Evolutionary conservation across 2,113 vertebrate species (phyloP).

Genomic region (Tichodroma muraria): DNA sequence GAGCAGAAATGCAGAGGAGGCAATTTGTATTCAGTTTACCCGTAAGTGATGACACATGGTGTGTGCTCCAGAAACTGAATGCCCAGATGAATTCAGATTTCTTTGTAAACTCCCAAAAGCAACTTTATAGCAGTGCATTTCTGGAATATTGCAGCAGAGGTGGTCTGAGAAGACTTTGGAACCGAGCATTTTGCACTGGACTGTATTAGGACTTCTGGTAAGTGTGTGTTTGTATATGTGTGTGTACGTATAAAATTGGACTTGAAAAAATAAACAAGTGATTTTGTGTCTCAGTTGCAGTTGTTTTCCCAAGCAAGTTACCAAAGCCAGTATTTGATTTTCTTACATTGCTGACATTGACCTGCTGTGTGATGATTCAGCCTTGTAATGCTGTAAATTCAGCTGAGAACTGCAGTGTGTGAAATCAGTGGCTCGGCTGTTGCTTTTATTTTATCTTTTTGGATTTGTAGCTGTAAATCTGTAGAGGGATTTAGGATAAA

Average conservation of each 20-base stretch:
- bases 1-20: slow-evolving; percentile 6
- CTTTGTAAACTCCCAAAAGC: not conserved
- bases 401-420: not conserved
- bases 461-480: not conserved
- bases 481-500: not conserved
- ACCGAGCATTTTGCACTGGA: not conserved
- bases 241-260: not conserved
- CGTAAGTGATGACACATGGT: not conserved
- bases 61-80: not conserved
- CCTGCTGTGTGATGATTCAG: not conserved
- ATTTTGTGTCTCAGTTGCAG: not conserved
- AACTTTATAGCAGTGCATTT: not conserved
- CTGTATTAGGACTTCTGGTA: not conserved
- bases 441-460: not conserved
- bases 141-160: not conserved
- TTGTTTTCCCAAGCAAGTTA: not conserved
- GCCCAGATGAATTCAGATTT: not conserved
- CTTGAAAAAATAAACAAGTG: not conserved
- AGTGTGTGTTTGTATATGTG: not conserved
- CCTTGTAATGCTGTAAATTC: not conserved
- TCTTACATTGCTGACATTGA: not conserved
- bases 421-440: not conserved
- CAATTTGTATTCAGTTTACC: not conserved
- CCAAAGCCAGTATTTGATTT: not conserved
- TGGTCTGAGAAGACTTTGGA: not conserved